Evolutionary conservation across 2,797 vertebrate genomes (phyloP).

Genomic region (Gallinago stenura): DNA sequence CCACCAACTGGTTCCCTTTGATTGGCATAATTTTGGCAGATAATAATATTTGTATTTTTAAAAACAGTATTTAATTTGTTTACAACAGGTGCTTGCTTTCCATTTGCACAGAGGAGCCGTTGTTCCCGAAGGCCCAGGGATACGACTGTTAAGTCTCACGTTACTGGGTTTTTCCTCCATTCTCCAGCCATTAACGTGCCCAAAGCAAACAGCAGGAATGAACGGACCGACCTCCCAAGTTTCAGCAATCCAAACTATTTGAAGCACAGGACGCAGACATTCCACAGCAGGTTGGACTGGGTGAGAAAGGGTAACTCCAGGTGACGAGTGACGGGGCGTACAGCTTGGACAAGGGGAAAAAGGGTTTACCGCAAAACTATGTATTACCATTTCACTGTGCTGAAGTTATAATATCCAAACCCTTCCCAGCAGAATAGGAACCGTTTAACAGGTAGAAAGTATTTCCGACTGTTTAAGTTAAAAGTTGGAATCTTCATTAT

Average conservation of each 20-base stretch:
- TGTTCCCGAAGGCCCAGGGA: constrained; percentile 54
- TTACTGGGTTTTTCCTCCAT: constrained; percentile 57
- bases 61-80: constrained; percentile 76
- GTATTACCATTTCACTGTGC: not conserved
- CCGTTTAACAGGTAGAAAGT: not conserved
- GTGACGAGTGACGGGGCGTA: constrained; percentile 61
- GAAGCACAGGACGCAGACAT: not conserved
- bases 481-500: not conserved
- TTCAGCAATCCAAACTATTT: constrained; percentile 33
- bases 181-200: constrained; percentile 33
- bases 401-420: not conserved
- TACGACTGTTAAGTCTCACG: constrained; percentile 35
- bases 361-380: not conserved
- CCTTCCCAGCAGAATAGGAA: not conserved
- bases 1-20: constrained; percentile 74
- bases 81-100: constrained; percentile 78
- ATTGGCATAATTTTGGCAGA: constrained; percentile 77
- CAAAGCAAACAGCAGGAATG: constrained; percentile 47
- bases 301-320: constrained; percentile 32
- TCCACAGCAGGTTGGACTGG: not conserved
- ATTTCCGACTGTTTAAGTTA: not conserved
- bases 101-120: constrained; percentile 64
- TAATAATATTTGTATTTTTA: constrained; percentile 76
- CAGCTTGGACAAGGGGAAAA: not conserved
- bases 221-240: constrained; percentile 58